Conservation (phyloP, 2,888 invertebrate species). For the Torymus auratus region DNA sequence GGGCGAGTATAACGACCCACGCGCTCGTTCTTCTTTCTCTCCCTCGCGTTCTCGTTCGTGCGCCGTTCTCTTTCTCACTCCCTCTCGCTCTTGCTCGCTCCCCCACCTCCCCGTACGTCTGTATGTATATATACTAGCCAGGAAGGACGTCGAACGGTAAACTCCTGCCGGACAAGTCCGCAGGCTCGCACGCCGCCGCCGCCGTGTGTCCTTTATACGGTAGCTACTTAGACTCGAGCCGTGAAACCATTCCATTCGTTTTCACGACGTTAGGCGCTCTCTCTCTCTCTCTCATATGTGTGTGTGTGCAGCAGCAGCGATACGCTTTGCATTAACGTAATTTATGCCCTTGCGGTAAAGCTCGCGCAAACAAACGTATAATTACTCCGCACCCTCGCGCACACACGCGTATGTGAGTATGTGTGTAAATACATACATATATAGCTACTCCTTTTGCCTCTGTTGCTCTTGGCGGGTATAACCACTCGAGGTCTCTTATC, state of each 20-base stretch:
- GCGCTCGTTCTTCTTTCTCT: neutral
- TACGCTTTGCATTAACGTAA: slow-evolving; percentile 58
- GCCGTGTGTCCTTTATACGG: slow-evolving; percentile 48
- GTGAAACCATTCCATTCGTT: slow-evolving; percentile 40
- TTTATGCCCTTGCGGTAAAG: slow-evolving; percentile 58
- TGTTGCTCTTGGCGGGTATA: too few relatives aligned
- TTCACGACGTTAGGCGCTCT: slow-evolving; percentile 10
- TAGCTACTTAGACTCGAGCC: slow-evolving; percentile 41
- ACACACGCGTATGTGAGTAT: neutral
- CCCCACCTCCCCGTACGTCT: too few relatives aligned
- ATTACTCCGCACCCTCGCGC: slow-evolving; percentile 2
- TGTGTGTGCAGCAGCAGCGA: slow-evolving; percentile 16
- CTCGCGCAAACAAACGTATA: neutral
- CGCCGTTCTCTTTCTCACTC: slow-evolving; percentile 5
- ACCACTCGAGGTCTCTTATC: slow-evolving; percentile 30
- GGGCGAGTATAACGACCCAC: slow-evolving; percentile 28
- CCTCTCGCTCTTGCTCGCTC: neutral
- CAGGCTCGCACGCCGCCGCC: neutral
- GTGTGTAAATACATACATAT: too few relatives aligned
- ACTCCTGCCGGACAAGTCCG: slow-evolving; percentile 43
- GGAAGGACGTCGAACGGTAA: slow-evolving; percentile 59
- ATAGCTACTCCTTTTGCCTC: too few relatives aligned
- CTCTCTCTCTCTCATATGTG: slow-evolving; percentile 29
- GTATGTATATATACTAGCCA: neutral
- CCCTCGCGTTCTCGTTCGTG: neutral